Percentiles rank a stretch among this genome's conserved stretches.
Conservation (phyloP, 1,140 invertebrate species). For the Halotydeus destructor region DNA sequence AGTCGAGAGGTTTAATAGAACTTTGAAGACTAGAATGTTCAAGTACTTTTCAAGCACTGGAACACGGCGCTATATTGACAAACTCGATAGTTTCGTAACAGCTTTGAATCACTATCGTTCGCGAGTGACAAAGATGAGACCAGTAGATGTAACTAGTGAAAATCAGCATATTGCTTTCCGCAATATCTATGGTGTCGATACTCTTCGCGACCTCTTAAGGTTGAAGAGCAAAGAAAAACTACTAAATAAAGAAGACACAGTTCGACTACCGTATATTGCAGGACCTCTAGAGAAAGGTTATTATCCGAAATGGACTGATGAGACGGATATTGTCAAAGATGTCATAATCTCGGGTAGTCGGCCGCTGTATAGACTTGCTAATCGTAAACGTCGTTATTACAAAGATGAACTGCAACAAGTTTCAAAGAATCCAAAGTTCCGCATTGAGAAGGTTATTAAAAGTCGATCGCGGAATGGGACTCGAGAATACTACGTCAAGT, state of each 20-base stretch:
- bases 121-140: conserved; percentile 25
- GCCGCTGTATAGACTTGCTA: background rate
- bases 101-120: conserved; percentile 26
- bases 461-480: background rate
- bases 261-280: background rate
- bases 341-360: background rate
- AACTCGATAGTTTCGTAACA: conserved; percentile 21
- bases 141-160: conserved; percentile 20
- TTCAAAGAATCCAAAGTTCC: too few species aligned
- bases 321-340: background rate
- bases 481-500: background rate
- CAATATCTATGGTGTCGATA: too few species aligned
- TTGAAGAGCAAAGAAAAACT: too few species aligned
- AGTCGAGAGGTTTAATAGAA: conserved; percentile 28
- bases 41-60: conserved; percentile 26
- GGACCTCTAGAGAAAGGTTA: background rate
- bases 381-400: background rate
- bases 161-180: too few species aligned
- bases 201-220: too few species aligned
- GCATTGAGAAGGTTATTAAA: background rate
- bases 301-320: background rate
- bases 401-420: background rate
- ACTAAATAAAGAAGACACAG: background rate
- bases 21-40: conserved; percentile 27
- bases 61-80: conserved; percentile 24